Base-by-base conservation (phyloP, 2,888 invertebrate species). In the Cenopis cana region DNA sequence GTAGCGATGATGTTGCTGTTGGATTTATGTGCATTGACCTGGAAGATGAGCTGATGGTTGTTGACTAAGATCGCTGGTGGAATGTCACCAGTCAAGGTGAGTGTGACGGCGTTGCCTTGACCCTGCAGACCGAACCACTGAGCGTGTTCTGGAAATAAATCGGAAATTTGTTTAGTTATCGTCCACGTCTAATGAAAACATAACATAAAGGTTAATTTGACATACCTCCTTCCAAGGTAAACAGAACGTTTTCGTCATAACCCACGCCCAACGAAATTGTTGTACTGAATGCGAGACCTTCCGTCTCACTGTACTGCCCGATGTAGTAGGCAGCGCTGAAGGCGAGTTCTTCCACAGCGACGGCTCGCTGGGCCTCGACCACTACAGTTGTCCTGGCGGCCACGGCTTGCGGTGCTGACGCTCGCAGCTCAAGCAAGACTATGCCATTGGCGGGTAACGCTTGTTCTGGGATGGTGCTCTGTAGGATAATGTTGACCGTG, bases 321-420 rank as follows among this genome's bases (percentile, higher is more conserved):
- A 76, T 78, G 67, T 83, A 84, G 73, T 76, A 82, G 10, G 77
- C 64, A 52, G 78, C 77, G 36, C 64, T 69, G 56, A 82, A 82
- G 0, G 71, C 61, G 0, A 78, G 73, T 14, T 77, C 72, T 1
- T 41, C 59, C 12, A 38, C 24, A 24, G 20, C 12, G 29, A 36
- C 6, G 8, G 8, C 72, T 9, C 36, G 66, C 1, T 74, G 38
- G 29, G 78, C 61, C 67, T 79, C 74, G n/a, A 84, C 52, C 36
- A 84, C 78, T 29, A 84, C 69, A n/a, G 80, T 77, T 17, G 85
- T 79, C 56, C 72, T 73, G 10, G 82, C 81, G 11, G 81, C 57
- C 12, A 76, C 10, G 18, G 81, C 60, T 57, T 73, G 67, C 0
- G 76, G 75, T n/a, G 78, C 77, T 9, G 78, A 59, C 6, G 85